Evolutionary conservation across 2,888 invertebrate genomes (phyloP).

Genomic region (Aleiodes testaceus): DNA sequence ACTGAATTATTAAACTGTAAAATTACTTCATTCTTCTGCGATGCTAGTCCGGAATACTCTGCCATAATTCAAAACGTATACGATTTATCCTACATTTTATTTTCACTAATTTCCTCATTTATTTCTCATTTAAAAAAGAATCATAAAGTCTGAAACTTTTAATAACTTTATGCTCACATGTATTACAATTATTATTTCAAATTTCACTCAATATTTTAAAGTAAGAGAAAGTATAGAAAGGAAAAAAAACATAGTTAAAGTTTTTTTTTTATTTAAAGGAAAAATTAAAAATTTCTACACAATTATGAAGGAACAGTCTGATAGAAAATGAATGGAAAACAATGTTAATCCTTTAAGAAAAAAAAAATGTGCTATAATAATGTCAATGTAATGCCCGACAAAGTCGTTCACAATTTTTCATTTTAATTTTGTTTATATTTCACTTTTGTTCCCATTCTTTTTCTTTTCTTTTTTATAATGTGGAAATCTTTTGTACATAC

Average conservation of each 20-base stretch:
- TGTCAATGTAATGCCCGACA: constrained; percentile 30
- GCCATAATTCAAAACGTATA: constrained; percentile 58
- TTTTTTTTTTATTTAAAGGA: constrained; percentile 1
- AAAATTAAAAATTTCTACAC: constrained; percentile 13
- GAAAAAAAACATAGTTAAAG: not conserved
- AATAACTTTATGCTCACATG: constrained; percentile 1
- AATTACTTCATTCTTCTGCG: constrained; percentile 48
- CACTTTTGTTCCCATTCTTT: not conserved
- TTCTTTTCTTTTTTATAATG: constrained; percentile 2
- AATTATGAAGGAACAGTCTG: constrained; percentile 15
- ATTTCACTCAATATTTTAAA: constrained; percentile 4
- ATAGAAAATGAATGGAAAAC: constrained; percentile 7
- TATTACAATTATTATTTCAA: not conserved
- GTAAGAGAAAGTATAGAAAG: not conserved
- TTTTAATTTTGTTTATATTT: constrained; percentile 1
- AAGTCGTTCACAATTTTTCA: constrained; percentile 19
- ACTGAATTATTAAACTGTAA: too few species aligned
- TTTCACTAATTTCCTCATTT: constrained; percentile 54
- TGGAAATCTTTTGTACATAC: constrained; percentile 37
- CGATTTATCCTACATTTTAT: constrained; percentile 51
- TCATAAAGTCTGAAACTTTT: constrained; percentile 34
- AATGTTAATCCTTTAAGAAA: constrained; percentile 23
- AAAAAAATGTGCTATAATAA: constrained; percentile 26
- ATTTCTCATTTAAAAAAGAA: constrained; percentile 43
- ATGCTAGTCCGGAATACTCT: constrained; percentile 61